Evolutionary conservation across 2,113 vertebrate genomes (phyloP), one percentile per base, ranked within the genome.

Genomic region (Sinocyclocheilus anophthalmus): DNA sequence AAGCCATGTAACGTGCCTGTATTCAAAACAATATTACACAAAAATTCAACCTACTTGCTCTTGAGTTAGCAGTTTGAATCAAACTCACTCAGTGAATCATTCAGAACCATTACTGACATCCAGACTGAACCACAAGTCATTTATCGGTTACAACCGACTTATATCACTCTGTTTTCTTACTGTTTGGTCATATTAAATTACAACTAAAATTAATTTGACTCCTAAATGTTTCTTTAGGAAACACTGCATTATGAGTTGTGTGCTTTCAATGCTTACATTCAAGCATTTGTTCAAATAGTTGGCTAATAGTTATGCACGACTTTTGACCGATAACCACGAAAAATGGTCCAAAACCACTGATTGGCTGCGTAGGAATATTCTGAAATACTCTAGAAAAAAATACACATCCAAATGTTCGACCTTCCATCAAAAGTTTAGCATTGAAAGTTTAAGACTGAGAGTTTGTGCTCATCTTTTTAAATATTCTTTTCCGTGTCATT

Each of bases 391-490:
- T 4, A 45, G 33, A 42, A 42, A 42, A 30, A 75, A 75, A 24
- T 14, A 3, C 72, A 48, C 72, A 76, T 48, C 45, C 42, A n/a
- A 26, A 48, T 0, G 73, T 11, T 24, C 14, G 2, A 33, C 48
- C 39, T 72, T 72, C 81, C 75, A 30, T 63, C n/a, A 78, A 91
- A 93, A 92, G 87, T 91, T 94, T 88, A 92, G 88, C 22, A 30
- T 89, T 87, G 89, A 87, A 89, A 87, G 89, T 91, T 86, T 79
- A 87, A 94, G 87, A 83, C 90, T 86, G 90, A 87, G 87, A 89
- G 37, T 82, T 93, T 92, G 93, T 93, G 93, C 91, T 91, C 91
- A 92, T 93, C 93, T 92, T 85, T 87, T 81, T 53, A 89, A 83
- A 81, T 87, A 87, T 90, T 89, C 70, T 78, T 88, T 90, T 78